Base-by-base conservation (phyloP, 2,888 invertebrate species). In the Caenorhabditis sinica region DNA sequence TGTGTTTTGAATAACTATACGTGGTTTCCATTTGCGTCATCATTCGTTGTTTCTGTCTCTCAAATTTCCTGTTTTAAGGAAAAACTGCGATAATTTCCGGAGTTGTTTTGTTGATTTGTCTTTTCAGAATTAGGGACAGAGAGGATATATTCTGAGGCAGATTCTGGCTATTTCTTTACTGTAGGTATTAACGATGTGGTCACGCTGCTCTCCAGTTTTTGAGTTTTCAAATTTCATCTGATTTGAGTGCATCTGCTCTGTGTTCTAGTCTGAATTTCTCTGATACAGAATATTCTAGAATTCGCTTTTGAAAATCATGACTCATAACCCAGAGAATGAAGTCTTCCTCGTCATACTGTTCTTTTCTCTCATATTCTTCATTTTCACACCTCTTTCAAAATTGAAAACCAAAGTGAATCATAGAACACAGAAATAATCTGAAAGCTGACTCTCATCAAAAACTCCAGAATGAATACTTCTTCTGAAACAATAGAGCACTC, bases 11-110 rank as follows among this genome's bases (percentile, higher is more conserved):
- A 69, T 69, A 68, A 53, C 53, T 68, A 43, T 65, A 69, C 69
- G 69, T 69, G 53, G 69, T 23, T 69, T 56, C 25, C 69, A 69
- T 69, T 53, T 69, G 69, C 69, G 69, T 69, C 69, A 69, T 69
- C 56, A 53, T 56, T 33, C n/a, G 25, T 28, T 58, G 15, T 33
- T 30, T n/a, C 28, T 58, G 33, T 53, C 66, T 23, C 51, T 53
- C 33, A 11, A 30, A 63, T 30, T 65, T 36, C 4, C 15, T 28
- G 25, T 15, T 33, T 53, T 69, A 23, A 53, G 8, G 15, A 6
- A 28, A 43, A 53, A 43, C 40, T 36, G 11, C 2, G 25, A 49
- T 49, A 8, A 49, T 40, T 40, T 40, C 40, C 40, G 11, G 40
- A 6, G 13, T 13, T 40, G 40, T 40, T 40, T 40, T 6, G 40